Conservation (phyloP, 2,113 vertebrate genomes). For the Sterrhoptilus dennistouni region DNA sequence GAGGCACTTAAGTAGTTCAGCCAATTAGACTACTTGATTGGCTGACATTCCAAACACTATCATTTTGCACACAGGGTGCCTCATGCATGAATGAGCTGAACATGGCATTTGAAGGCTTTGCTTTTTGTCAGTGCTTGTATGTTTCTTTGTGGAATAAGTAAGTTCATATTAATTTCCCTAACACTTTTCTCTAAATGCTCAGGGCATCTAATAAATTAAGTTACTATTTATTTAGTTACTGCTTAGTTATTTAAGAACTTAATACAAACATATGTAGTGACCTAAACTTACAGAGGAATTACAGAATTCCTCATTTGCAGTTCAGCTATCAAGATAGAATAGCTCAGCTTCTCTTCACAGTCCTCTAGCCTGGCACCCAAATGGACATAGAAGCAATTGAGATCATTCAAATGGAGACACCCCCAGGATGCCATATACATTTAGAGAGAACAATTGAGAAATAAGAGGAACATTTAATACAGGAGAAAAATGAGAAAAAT, state of each 20-base stretch:
- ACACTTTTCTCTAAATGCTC: conserved; percentile 41
- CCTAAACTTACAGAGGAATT: conserved; percentile 8
- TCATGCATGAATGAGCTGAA: conserved; percentile 23
- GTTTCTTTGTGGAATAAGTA: not conserved
- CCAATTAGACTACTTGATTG: conserved; percentile 45
- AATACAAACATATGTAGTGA: conserved; percentile 2
- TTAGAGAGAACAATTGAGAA: conserved; percentile 7
- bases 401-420: not conserved
- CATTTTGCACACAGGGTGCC: conserved; percentile 21
- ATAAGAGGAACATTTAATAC: not conserved
- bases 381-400: not conserved
- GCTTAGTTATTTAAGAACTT: conserved; percentile 55
- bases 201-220: conserved; percentile 59
- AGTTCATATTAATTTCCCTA: conserved; percentile 54
- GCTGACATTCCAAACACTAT: conserved; percentile 26
- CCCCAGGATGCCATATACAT: not conserved
- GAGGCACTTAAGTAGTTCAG: not conserved
- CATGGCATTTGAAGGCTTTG: not conserved
- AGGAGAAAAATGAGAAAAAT: conserved; percentile 1
- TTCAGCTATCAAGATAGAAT: conserved; percentile 34
- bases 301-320: conserved; percentile 57
- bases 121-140: not conserved
- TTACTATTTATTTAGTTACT: conserved; percentile 60
- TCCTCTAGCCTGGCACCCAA: conserved; percentile 14
- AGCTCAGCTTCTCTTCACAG: not conserved